These are phyloP conservation scores for Drymodes brunneopygia DNA, from an alignment of 2,113 vertebrate genomes.

Conservation along the genomic window DNA sequence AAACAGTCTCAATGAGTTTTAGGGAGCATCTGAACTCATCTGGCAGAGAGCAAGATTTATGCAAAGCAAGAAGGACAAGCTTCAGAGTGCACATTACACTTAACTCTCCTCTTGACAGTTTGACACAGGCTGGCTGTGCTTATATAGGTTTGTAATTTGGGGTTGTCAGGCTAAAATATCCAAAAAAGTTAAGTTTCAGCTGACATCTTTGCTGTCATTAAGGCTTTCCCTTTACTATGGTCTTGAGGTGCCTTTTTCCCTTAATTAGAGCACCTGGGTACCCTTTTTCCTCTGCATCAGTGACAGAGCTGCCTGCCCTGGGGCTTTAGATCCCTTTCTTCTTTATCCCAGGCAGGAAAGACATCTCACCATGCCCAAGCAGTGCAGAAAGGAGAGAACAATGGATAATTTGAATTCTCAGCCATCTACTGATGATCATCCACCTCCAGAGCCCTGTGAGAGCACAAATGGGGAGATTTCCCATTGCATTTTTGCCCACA, in stretches of 20 bases:
- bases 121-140: not conserved
- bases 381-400: not conserved
- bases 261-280: not conserved
- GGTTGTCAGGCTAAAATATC: not conserved
- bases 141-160: not conserved
- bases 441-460: not conserved
- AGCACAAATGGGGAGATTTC: not conserved
- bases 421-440: accelerated
- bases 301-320: not conserved
- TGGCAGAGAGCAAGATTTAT: not conserved
- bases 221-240: not conserved
- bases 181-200: not conserved
- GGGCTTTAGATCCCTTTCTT: not conserved
- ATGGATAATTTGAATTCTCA: not conserved
- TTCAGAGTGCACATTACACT: not conserved
- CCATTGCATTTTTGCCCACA: accelerated
- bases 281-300: not conserved
- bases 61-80: not conserved
- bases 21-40: not conserved
- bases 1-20: not conserved
- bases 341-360: not conserved
- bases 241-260: not conserved
- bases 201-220: not conserved
- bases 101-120: not conserved
- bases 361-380: not conserved